phyloP scores from a whole-genome alignment of 2,888 invertebrate genomes.

The Lymantria dispar region DNA sequence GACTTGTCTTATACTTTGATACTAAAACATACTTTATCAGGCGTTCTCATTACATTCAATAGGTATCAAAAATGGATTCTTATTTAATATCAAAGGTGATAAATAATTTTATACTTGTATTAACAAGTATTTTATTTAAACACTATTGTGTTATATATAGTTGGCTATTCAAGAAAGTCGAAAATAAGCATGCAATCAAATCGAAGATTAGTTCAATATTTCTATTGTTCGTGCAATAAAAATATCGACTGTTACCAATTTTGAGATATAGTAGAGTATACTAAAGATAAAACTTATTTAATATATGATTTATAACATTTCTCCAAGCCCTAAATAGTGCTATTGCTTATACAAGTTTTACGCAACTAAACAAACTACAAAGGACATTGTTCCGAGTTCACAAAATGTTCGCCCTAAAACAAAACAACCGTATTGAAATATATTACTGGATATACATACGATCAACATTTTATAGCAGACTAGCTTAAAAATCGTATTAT shows the following conservation, averaged over 20 bases:
- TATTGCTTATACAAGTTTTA: neutral
- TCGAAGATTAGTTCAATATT: slow-evolving; percentile 6
- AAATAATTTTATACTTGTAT: slow-evolving; percentile 2
- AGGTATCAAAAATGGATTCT: no score
- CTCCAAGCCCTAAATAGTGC: neutral
- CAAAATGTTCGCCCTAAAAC: no score
- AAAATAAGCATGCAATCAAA: neutral
- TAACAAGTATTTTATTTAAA: slow-evolving; percentile 15
- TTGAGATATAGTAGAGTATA: neutral
- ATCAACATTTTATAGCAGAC: no score
- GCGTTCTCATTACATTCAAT: no score
- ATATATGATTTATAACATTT: neutral
- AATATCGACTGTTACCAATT: slow-evolving; percentile 5
- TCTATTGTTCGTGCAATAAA: slow-evolving; percentile 9
- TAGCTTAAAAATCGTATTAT: no score
- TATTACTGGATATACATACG: no score
- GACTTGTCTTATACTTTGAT: no score
- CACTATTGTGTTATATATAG: neutral
- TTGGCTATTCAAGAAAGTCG: neutral
- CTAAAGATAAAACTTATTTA: neutral
- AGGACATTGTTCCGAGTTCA: no score
- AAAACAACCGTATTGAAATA: no score
- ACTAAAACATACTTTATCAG: no score
- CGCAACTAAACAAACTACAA: no score
- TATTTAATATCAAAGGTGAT: neutral